Conservation (phyloP, 2,888 invertebrate species). For the Nomada hirtipes region DNA sequence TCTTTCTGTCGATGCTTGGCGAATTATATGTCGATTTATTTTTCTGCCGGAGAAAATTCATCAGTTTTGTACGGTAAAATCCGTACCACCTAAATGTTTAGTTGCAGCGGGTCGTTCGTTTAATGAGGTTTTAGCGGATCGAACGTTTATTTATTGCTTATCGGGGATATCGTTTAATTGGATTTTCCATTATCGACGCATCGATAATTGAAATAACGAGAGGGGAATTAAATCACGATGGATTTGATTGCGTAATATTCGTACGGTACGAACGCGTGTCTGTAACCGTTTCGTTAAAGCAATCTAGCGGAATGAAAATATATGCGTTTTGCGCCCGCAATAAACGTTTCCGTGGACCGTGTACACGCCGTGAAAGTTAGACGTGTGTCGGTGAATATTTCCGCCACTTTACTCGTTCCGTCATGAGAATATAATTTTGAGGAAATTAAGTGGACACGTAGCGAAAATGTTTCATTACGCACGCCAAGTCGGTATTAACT, state of each 20-base stretch:
- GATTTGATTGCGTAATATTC: slow-evolving; percentile 10
- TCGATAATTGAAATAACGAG: slow-evolving; percentile 54
- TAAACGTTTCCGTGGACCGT: not conserved
- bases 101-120: slow-evolving; percentile 20
- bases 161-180: slow-evolving; percentile 46
- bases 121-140: slow-evolving; percentile 34
- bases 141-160: slow-evolving; percentile 48
- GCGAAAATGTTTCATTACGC: too few species aligned
- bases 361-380: not conserved
- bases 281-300: slow-evolving; percentile 26
- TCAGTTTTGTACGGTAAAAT: not conserved
- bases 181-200: slow-evolving; percentile 55
- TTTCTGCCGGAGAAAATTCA: not conserved
- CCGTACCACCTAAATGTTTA: slow-evolving; percentile 6
- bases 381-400: too few species aligned
- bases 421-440: too few species aligned
- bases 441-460: too few species aligned
- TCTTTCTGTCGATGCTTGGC: not conserved
- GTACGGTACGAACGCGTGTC: not conserved
- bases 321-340: not conserved
- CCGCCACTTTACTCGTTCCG: too few species aligned
- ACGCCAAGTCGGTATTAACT: too few species aligned
- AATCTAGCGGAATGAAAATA: slow-evolving; percentile 26
- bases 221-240: slow-evolving; percentile 43
- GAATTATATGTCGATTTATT: too few species aligned